Percentiles rank a stretch among this genome's conserved stretches.
These are phyloP conservation scores for Nephila pilipes DNA, from an alignment of 1,140 invertebrate genomes.

Conservation along the genomic window DNA sequence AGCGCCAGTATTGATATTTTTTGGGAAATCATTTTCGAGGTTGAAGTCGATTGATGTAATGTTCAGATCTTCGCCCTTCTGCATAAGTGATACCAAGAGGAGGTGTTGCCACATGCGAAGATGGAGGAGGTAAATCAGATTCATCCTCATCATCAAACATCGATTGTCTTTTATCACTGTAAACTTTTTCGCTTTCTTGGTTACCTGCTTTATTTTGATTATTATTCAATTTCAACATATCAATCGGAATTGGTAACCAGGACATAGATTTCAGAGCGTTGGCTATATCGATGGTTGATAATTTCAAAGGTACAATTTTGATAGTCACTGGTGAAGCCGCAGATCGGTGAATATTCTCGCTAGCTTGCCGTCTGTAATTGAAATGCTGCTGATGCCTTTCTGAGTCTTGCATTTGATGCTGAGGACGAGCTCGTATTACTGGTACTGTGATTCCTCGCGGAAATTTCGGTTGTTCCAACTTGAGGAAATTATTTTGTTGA, in stretches of 20 bases:
- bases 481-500: not conserved
- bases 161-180: slow-evolving; percentile 18
- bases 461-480: slow-evolving; percentile 8
- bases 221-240: slow-evolving; percentile 44
- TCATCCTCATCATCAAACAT: slow-evolving; percentile 56
- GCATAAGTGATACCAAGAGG: slow-evolving; percentile 71
- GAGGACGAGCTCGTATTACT: not conserved
- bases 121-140: slow-evolving; percentile 58
- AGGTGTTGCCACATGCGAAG: slow-evolving; percentile 72
- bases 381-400: not conserved
- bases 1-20: not conserved
- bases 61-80: slow-evolving; percentile 2
- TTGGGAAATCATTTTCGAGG: not conserved
- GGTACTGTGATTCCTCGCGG: slow-evolving; percentile 8
- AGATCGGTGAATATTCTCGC: slow-evolving; percentile 12
- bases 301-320: slow-evolving; percentile 64
- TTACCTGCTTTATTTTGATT: not conserved
- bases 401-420: not conserved
- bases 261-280: slow-evolving; percentile 64
- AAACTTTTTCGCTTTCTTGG: not conserved
- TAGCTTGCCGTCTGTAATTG: not conserved
- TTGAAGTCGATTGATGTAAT: not conserved
- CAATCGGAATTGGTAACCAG: slow-evolving; percentile 44
- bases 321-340: slow-evolving; percentile 42
- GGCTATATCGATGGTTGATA: slow-evolving; percentile 38